Evolutionary conservation across 2,888 invertebrate species (phyloP).

Genomic region (Chalcosyrphus nemorum): DNA sequence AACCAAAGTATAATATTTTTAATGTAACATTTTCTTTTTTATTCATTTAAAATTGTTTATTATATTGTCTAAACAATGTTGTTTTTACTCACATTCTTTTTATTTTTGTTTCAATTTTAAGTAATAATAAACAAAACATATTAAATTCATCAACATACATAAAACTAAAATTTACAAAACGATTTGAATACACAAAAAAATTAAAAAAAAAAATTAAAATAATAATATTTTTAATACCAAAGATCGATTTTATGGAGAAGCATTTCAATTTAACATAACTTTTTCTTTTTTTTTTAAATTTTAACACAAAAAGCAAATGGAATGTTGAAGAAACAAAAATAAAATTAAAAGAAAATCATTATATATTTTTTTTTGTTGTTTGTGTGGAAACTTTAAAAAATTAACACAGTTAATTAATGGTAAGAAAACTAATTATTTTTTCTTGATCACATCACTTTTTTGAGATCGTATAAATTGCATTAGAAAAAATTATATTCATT

Average conservation of each 20-base stretch:
- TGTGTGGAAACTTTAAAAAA: conserved; percentile 71
- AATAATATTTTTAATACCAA: conserved; percentile 61
- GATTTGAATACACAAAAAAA: conserved; percentile 33
- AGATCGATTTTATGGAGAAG: conserved; percentile 48
- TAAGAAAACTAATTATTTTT: conserved; percentile 53
- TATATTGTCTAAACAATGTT: conserved; percentile 71
- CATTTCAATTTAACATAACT: conserved; percentile 29
- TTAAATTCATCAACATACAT: conserved; percentile 72
- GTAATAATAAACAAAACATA: conserved; percentile 68
- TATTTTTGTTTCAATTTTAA: conserved; percentile 36
- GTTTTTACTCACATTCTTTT: conserved; percentile 15
- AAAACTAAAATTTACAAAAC: conserved; percentile 52
- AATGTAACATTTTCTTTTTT: conserved; percentile 68
- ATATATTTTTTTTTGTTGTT: background rate
- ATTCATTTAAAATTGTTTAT: conserved; percentile 61
- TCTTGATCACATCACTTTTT: conserved; percentile 70
- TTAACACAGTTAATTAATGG: conserved; percentile 63
- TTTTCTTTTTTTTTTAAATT: conserved; percentile 32
- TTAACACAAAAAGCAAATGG: conserved; percentile 59
- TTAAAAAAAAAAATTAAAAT: conserved; percentile 26
- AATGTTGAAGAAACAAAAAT: conserved; percentile 70
- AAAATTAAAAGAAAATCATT: conserved; percentile 27
- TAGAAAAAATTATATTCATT: conserved; percentile 37
- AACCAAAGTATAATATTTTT: conserved; percentile 56
- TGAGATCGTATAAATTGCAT: conserved; percentile 71